Base-by-base conservation (phyloP, 2,888 invertebrate species). In the Dryocosmus kuriphilus region DNA sequence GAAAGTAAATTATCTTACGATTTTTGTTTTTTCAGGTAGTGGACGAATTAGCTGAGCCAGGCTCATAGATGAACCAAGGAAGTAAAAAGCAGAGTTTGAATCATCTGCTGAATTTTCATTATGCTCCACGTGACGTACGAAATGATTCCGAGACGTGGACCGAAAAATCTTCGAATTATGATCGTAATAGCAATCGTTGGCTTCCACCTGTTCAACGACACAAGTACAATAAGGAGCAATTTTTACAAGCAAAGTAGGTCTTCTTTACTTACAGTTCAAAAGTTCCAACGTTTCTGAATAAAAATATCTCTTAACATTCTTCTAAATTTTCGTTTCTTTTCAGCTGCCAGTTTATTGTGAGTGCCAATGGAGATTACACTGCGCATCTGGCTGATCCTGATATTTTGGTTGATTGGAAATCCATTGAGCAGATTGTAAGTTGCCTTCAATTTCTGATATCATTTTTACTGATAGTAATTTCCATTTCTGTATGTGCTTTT, bases 271-370 rank as follows among this genome's bases (percentile, higher is more conserved):
- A 77, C 75, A 35, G 65, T 75, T 22, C 16, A 88, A 74, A 62
- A 77, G 74, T 67, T 77, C 74, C 27, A 74, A 32, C 75, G 76
- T 75, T 76, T n/a, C 60, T 78, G 14, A 38, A 38, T 4, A 5
- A 16, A 41, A 41, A 41, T 16, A 5, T n/a, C 35, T 55, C 2
- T 5, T 46, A 65, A 75, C 27, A 24, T 67, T 61, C 61, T 14
- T 41, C 61, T 60, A 71, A 55, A 55, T 71, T 62, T 77, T 51
- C 32, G 38, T 19, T 76, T 91, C n/a, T 77, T 92, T 92, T 79
- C 88, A 97, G 98, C 93, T 99, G 98, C 92, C 98, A 99, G 93
- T 99, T 99, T 94, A 95, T 99, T 89, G 97, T 99, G 82, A 95
- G 95, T 89, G 94, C 95, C 85, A 94, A 94, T 89, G 96, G 95